Evolutionary conservation across 2,797 vertebrate genomes (phyloP), one percentile per base, ranked within the genome.

Genomic region (Sebastes kiyomatsui): DNA sequence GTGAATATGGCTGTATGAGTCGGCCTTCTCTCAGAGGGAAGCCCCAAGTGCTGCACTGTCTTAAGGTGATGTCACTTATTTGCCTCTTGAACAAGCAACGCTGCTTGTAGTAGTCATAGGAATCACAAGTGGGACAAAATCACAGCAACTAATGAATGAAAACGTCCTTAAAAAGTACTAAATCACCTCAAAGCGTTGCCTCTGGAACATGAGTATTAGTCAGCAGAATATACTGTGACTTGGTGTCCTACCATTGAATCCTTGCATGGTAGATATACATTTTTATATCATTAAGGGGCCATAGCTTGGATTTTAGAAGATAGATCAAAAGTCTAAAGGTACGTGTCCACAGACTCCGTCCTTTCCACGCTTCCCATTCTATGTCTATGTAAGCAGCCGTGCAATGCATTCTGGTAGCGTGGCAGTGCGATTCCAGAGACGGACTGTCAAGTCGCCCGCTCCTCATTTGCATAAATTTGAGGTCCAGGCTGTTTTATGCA

Each of bases 31-130:
- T 91, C 81, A 87, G 84, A 89, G 84, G 82, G 77, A 80, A 90
- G 85, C 88, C 89, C 87, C 87, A 91, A 90, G 90, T 93, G 87
- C 93, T 93, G 93, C 87, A 81, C 79, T 82, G 85, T 88, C 89
- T 89, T 83, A 89, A 90, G 85, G 84, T 92, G 88, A 92, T 89
- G 90, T 93, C 90, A 90, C 78, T 81, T 76, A 73, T 67, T 83
- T 79, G 85, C 88, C 90, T 94, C 80, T 88, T 80, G 64, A 85
- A 85, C 42, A 85, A 67, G 77, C 72, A 75, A 27, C 6, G 42
- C 62, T 59, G 73, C 58, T 79, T 64, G 59, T 78, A 83, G 72
- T 65, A 77, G 67, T 72, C 62, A 56, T 58, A 71, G 60, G 61
- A 73, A 75, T 73, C 16, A 65, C 14, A 27, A 52, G 33, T 61